phyloP scores from a whole-genome alignment of 2,113 vertebrate species.

The Paracyprichromis sp. region DNA sequence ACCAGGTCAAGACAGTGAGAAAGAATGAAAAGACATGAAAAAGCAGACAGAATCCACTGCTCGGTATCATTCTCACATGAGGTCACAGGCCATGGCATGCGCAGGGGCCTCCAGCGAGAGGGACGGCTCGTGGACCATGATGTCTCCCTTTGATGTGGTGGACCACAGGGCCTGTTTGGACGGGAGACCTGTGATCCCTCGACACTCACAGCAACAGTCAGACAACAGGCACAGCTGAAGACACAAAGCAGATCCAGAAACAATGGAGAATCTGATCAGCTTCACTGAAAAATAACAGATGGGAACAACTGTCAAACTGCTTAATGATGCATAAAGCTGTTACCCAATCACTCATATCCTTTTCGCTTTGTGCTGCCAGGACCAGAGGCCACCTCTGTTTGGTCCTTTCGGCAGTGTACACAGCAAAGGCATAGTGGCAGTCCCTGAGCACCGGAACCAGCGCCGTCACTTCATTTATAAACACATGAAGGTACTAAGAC shows the following conservation, averaged over 20 bases:
- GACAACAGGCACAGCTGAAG: constrained; percentile 83
- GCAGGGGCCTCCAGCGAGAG: constrained; percentile 75
- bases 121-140: constrained; percentile 90
- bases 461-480: constrained; percentile 87
- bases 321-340: not conserved
- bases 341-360: constrained; percentile 96
- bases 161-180: constrained; percentile 92
- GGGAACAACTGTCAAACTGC: not conserved
- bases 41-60: not conserved
- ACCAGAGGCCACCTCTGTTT: constrained; percentile 87
- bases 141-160: constrained; percentile 87
- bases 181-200: constrained; percentile 76
- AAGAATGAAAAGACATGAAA: not conserved
- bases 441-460: constrained; percentile 85
- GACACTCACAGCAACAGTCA: constrained; percentile 85
- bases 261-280: not conserved
- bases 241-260: not conserved
- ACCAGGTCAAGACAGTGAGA: not conserved
- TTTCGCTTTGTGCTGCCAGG: constrained; percentile 80
- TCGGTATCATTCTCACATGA: constrained; percentile 78
- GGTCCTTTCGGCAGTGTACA: constrained; percentile 87
- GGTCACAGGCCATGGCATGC: constrained; percentile 78
- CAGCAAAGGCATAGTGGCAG: constrained; percentile 82
- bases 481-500: constrained; percentile 83
- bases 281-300: not conserved